phyloP scores from a whole-genome alignment of 2,113 vertebrate genomes.

The Indicator indicator region DNA sequence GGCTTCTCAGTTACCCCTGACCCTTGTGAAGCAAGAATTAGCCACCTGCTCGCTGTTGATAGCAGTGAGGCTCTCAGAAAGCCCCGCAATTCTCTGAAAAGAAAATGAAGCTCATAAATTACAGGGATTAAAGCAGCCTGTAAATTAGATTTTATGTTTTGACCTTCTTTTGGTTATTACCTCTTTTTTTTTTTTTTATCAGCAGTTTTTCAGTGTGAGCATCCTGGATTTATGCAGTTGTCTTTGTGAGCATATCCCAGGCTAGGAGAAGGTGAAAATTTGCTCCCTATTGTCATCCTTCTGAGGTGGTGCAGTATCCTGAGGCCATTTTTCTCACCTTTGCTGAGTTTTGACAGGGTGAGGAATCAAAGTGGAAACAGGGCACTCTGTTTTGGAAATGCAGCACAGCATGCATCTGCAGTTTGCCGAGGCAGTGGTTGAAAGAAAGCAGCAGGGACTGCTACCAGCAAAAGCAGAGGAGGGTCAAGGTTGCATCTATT shows the following conservation, averaged over 20 bases:
- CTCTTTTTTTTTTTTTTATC: not conserved
- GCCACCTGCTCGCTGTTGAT: not conserved
- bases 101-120: conserved; percentile 39
- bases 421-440: fast-evolving
- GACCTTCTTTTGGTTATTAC: conserved; percentile 53
- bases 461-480: not conserved
- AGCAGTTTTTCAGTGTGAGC: not conserved
- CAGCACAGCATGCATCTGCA: not conserved
- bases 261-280: not conserved
- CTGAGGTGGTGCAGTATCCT: not conserved
- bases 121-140: not conserved
- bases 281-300: not conserved
- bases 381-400: not conserved
- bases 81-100: not conserved
- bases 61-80: not conserved
- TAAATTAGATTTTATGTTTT: conserved; percentile 23
- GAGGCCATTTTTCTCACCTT: not conserved
- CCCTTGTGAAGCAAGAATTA: not conserved
- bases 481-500: not conserved
- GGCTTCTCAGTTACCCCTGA: not conserved
- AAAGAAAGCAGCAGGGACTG: not conserved
- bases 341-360: not conserved
- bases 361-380: not conserved
- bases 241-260: not conserved
- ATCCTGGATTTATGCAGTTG: not conserved